phyloP scores from a whole-genome alignment of 2,888 invertebrate species.

The Calameuta filiformis region DNA sequence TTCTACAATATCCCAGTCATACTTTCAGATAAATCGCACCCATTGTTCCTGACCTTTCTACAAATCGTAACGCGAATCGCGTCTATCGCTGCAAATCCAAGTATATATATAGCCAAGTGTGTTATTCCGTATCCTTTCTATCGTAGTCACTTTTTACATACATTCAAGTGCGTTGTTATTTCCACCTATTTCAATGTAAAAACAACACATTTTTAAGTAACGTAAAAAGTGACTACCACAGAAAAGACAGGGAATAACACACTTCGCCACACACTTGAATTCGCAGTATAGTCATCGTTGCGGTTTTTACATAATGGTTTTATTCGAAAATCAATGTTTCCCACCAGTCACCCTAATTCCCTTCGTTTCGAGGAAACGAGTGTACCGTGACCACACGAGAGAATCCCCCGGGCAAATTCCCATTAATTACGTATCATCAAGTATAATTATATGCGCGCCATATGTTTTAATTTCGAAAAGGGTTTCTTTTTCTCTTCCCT shows the following conservation, averaged over 20 bases:
- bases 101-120: no score
- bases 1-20: neutral
- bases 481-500: constrained; percentile 8
- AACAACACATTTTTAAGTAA: neutral
- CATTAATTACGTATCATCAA: constrained; percentile 51
- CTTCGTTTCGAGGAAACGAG: constrained; percentile 2
- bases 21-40: neutral
- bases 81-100: neutral
- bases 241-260: no score
- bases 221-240: neutral
- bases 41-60: neutral
- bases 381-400: neutral
- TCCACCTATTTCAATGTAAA: neutral
- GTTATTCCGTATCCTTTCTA: no score
- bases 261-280: no score
- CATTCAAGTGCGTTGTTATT: no score
- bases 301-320: neutral
- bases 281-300: neutral
- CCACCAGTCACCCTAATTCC: neutral
- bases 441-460: constrained; percentile 43
- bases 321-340: neutral
- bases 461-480: constrained; percentile 39
- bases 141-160: no score
- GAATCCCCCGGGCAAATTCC: constrained; percentile 23
- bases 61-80: neutral